Percentiles rank a stretch among this genome's conserved stretches.
These are phyloP conservation scores for Caenorhabditis sp. DNA, from an alignment of 2,888 invertebrate species.

Conservation along the genomic window DNA sequence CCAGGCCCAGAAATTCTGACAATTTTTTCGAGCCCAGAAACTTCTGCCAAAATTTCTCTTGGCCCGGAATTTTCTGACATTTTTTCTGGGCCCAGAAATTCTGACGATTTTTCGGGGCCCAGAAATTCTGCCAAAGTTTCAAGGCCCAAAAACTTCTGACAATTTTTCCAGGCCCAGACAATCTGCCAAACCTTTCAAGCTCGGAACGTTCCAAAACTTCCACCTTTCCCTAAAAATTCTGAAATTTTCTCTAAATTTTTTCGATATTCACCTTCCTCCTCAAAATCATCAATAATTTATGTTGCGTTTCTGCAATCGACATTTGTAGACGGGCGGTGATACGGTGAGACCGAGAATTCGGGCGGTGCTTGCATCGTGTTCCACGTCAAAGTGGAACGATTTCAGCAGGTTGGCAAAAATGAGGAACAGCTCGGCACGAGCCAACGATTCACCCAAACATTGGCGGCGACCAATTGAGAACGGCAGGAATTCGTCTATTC, in stretches of 20 bases:
- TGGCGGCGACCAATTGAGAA: constrained; percentile 67
- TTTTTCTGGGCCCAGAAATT: background rate
- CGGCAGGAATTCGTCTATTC: constrained; percentile 62
- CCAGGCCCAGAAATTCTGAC: too few relatives aligned
- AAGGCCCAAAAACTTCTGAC: too few relatives aligned
- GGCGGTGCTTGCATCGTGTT: constrained; percentile 20
- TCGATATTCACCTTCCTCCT: too few relatives aligned
- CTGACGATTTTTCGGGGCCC: background rate
- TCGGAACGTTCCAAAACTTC: too few relatives aligned
- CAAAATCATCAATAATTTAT: background rate
- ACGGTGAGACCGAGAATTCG: constrained; percentile 65
- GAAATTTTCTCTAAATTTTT: too few relatives aligned
- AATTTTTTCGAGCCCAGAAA: background rate
- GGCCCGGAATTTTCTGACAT: background rate
- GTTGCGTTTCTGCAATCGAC: background rate
- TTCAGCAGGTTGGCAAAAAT: constrained; percentile 65
- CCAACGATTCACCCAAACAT: constrained; percentile 68
- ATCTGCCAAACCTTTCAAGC: too few relatives aligned
- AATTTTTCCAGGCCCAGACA: too few relatives aligned
- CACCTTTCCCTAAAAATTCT: too few relatives aligned
- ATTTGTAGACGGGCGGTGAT: constrained; percentile 54
- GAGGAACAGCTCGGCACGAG: constrained; percentile 65
- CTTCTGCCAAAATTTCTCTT: too few relatives aligned
- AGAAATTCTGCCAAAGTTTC: too few relatives aligned
- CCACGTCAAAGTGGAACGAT: constrained; percentile 52